Conservation (phyloP, 2,113 vertebrate species). For the Irena cyanogastra region DNA sequence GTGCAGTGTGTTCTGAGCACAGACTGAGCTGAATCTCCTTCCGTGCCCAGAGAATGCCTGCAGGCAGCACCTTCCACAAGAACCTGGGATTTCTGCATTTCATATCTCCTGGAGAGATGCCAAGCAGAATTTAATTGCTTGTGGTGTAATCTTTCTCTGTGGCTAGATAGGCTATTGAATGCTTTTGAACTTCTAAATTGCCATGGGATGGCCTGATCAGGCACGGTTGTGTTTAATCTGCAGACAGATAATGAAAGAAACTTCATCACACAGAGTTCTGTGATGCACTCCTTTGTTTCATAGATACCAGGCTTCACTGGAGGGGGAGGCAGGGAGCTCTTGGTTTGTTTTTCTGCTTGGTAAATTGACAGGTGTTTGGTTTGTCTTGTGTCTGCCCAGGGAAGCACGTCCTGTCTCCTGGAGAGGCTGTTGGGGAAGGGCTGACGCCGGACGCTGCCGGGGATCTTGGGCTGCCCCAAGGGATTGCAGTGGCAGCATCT, state of each 20-base stretch:
- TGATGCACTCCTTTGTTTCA: neutral
- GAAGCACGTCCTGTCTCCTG: slow-evolving; percentile 81
- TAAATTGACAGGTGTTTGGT: slow-evolving; percentile 60
- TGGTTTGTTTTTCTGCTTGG: slow-evolving; percentile 48
- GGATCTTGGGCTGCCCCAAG: slow-evolving; percentile 80
- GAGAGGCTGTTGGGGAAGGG: slow-evolving; percentile 81
- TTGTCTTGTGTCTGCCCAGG: slow-evolving; percentile 77
- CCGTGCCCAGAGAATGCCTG: neutral
- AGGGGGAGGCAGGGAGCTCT: neutral
- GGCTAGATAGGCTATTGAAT: neutral
- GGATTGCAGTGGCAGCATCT: slow-evolving; percentile 86
- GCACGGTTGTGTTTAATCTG: neutral
- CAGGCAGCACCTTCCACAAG: neutral
- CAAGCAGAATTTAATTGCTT: slow-evolving; percentile 11
- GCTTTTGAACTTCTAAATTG: slow-evolving; percentile 12
- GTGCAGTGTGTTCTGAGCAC: neutral
- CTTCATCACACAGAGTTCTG: neutral
- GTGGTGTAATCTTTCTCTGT: slow-evolving; percentile 6
- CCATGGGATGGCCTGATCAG: neutral
- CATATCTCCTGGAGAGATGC: neutral
- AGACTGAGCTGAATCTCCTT: neutral
- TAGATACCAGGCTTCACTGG: neutral
- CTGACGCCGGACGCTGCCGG: slow-evolving; percentile 80
- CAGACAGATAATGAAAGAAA: neutral
- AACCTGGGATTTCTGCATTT: neutral